Evolutionary conservation across 2,888 invertebrate species (phyloP), one percentile per base, ranked within the genome.

Genomic region (Synanthedon tipuliformis): DNA sequence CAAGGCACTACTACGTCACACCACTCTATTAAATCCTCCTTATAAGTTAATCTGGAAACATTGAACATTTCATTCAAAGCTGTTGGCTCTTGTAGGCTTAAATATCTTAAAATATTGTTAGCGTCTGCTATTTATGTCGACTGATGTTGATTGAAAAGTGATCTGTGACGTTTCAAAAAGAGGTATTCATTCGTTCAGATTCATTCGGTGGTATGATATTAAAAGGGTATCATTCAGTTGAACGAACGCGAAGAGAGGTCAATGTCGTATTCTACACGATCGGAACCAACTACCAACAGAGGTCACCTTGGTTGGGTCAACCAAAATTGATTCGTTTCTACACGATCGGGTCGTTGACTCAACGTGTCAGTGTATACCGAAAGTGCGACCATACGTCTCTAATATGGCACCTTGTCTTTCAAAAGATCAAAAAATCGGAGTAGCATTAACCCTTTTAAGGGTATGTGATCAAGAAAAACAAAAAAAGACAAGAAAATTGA

Each of bases 1-100:
- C 94, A 92, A 0, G 95, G 94, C 1, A 96, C 89, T 53, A 96
- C 89, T 55, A 94, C 89, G 82, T 99, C 98, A 40, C 98, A 97
- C 96, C 97, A 97, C 49, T 93, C 90, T 65, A 98, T 92, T 58
- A 92, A 84, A 2, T 84, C 82, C 10, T 82, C 81, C 56, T 78
- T 84, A 59, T 86, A 88, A n/a, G 84, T 83, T 53, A 84, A 61
- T 61, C 87, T 88, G 69, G 0, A 59, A 62, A 59, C 41, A 58
- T 40, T 49, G 23, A 10, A 34, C 10, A 34, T 34, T 10, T 34
- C 34, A 41, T 48, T 50, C 34, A 49, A 57, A 41, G 41, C 13
- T 12, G 13, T 53, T 45, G 45, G 53, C 34, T 23, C 23, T 23
- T 3, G 18, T 23, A 23, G 23, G 23, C 4, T 23, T 23, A 23